Evolutionary conservation across 2,888 invertebrate species (phyloP).

Genomic region (Meliscaeva auricollis): DNA sequence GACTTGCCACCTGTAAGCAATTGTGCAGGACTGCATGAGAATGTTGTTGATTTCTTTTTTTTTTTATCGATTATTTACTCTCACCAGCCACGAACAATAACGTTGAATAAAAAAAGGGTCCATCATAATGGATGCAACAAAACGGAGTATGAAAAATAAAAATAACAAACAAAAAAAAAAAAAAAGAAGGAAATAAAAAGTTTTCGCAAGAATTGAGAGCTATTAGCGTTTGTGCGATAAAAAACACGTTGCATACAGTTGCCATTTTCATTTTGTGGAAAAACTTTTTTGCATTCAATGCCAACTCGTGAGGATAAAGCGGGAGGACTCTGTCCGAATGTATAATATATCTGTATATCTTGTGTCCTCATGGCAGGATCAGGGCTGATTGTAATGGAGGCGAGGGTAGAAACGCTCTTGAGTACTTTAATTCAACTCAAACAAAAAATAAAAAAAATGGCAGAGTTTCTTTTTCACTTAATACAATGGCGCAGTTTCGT

Average conservation of each 20-base stretch:
- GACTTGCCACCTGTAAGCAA: conserved; percentile 22
- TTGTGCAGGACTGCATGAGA: conserved; percentile 28
- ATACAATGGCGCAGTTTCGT: conserved; percentile 6
- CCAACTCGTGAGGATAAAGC: conserved; percentile 19
- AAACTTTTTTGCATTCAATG: conserved; percentile 49
- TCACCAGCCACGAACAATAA: not conserved
- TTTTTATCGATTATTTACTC: conserved; percentile 38
- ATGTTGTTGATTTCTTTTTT: conserved; percentile 17
- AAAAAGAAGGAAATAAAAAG: conserved; percentile 29
- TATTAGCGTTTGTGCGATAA: conserved; percentile 45
- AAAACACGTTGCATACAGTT: conserved; percentile 22
- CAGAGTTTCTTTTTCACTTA: conserved; percentile 22
- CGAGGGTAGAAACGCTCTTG: not conserved
- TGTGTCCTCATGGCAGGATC: conserved; percentile 17
- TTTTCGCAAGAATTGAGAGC: conserved; percentile 43
- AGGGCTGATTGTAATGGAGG: conserved; percentile 22
- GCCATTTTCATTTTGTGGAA: conserved; percentile 40
- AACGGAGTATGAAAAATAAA: not conserved
- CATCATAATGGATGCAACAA: conserved; percentile 8
- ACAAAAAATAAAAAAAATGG: not conserved
- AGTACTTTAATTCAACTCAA: conserved; percentile 22
- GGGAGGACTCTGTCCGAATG: conserved; percentile 15
- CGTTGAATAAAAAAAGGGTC: not conserved
- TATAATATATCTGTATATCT: not conserved
- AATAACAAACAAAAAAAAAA: not conserved